These are phyloP conservation scores for Zenarchopterus dispar DNA, from an alignment of 2,797 vertebrate species.

Conservation along the genomic window DNA sequence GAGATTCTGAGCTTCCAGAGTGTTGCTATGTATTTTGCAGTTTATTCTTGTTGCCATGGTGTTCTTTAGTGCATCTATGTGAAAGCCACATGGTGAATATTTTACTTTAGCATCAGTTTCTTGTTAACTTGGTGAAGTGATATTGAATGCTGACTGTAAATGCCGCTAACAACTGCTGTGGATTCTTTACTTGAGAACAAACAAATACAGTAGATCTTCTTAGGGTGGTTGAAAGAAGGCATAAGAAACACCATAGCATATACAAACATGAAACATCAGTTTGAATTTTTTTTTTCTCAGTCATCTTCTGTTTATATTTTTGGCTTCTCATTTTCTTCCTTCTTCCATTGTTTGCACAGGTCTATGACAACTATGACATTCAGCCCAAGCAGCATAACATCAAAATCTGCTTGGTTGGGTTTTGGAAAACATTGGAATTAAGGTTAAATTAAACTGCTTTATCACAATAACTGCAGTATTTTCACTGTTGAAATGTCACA, in stretches of 20 bases:
- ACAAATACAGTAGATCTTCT: not conserved
- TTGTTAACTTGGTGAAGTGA: too few relatives aligned
- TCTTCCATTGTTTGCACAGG: too few relatives aligned
- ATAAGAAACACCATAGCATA: not conserved
- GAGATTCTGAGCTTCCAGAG: not conserved
- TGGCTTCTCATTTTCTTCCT: not conserved
- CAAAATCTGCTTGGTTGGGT: not conserved
- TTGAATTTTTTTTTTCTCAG: not conserved
- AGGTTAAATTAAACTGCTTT: not conserved
- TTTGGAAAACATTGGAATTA: not conserved
- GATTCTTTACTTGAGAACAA: not conserved
- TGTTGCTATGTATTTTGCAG: not conserved
- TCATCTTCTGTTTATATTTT: too few relatives aligned
- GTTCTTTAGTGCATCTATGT: too few relatives aligned
- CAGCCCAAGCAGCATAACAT: too few relatives aligned
- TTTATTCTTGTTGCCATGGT: not conserved
- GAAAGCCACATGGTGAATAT: not conserved
- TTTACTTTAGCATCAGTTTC: not conserved
- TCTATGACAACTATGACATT: too few relatives aligned
- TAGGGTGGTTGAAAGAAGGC: not conserved
- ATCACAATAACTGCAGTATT: not conserved
- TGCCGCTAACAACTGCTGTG: not conserved
- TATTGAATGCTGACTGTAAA: not conserved
- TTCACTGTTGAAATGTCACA: too few relatives aligned
- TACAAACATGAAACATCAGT: not conserved